Evolutionary conservation across 92 coral and sea anemone genomes (phyloP).

Genomic region (Desmophyllum pertusum): DNA sequence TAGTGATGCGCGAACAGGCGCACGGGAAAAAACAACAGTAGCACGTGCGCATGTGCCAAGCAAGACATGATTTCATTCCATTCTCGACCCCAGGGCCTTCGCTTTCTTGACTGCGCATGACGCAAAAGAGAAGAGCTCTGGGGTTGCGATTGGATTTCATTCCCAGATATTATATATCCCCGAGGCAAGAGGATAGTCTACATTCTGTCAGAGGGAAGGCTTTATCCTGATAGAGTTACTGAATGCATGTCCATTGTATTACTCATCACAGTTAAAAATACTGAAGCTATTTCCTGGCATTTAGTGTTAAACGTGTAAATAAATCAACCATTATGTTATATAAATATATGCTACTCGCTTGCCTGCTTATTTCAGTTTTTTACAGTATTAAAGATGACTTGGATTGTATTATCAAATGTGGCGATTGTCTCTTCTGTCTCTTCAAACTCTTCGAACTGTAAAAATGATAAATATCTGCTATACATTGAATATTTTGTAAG

Average conservation of each 20-base stretch:
- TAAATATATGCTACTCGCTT: not conserved
- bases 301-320: not conserved
- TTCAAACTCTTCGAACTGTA: too few relatives aligned
- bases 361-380: not conserved
- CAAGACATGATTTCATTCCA: not conserved
- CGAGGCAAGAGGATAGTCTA: not conserved
- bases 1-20: not conserved
- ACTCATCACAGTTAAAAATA: too few relatives aligned
- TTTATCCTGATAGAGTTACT: too few relatives aligned
- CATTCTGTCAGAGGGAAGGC: not conserved
- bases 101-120: too few relatives aligned
- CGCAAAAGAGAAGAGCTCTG: too few relatives aligned
- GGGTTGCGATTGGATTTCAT: too few relatives aligned
- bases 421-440: not conserved
- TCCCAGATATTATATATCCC: not conserved
- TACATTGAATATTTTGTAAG: not conserved
- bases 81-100: too few relatives aligned
- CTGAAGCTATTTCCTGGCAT: too few relatives aligned
- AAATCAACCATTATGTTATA: not conserved
- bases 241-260: too few relatives aligned
- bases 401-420: not conserved
- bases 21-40: not conserved
- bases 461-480: not conserved
- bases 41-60: not conserved
- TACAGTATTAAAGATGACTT: not conserved